A percentile compares a stretch with the other conserved stretches of the same genome.
phyloP scores from a whole-genome alignment of 1,140 invertebrate genomes.

The Cheumatopsyche charites region DNA sequence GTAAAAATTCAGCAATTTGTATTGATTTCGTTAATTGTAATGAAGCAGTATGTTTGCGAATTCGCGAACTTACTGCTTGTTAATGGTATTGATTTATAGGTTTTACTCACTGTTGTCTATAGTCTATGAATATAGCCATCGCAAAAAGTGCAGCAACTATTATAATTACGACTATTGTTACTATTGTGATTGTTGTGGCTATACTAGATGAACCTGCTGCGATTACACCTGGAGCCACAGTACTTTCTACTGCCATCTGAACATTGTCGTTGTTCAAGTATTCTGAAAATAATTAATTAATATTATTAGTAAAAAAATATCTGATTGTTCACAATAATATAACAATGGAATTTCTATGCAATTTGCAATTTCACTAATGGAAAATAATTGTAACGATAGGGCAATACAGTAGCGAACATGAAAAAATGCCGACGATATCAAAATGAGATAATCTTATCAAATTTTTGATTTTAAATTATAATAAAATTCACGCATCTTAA shows the following conservation, averaged over 20 bases:
- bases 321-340: no score
- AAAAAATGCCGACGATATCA: no score
- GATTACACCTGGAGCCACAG: conserved; percentile 23
- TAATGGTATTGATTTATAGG: not conserved
- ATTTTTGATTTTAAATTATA: no score
- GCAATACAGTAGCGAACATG: no score
- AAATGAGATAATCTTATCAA: no score
- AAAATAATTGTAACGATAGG: no score
- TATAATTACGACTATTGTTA: conserved; percentile 61
- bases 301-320: no score
- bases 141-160: conserved; percentile 64
- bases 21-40: not conserved
- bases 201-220: conserved; percentile 48
- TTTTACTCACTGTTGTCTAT: conserved; percentile 59
- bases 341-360: no score
- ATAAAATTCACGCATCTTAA: no score
- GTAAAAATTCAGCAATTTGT: conserved; percentile 23
- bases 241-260: conserved; percentile 29
- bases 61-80: no score
- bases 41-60: no score
- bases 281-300: conserved; percentile 34
- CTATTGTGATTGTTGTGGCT: conserved; percentile 60
- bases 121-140: conserved; percentile 66
- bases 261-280: conserved; percentile 38
- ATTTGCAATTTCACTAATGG: no score